These are phyloP conservation scores for Aspidiotus rigidus DNA, from an alignment of 2,888 invertebrate genomes.

Conservation along the genomic window DNA sequence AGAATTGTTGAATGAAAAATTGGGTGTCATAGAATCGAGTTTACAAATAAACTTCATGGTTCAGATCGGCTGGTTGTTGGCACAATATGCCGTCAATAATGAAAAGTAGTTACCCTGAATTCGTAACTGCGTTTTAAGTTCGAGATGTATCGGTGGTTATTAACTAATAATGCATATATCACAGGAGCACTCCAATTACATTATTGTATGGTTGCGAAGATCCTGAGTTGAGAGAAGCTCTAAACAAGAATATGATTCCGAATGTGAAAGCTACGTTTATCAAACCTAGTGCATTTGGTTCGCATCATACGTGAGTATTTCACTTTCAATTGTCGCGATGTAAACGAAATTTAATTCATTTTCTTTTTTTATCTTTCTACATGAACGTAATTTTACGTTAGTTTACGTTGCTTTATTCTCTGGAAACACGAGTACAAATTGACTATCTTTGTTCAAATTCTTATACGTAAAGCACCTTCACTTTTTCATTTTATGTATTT, in stretches of 20 bases:
- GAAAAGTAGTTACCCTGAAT: conserved; percentile 50
- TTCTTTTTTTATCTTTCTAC: conserved; percentile 14
- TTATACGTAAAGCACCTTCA: no score
- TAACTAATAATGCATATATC: conserved; percentile 12
- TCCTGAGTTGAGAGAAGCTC: conserved; percentile 46
- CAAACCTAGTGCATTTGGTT: conserved; percentile 68
- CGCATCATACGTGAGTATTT: conserved; percentile 68
- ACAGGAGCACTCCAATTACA: conserved; percentile 58
- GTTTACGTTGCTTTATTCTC: no score
- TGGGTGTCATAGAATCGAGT: conserved; percentile 63
- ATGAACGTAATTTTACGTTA: not conserved
- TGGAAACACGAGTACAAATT: no score
- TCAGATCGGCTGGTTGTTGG: conserved; percentile 77
- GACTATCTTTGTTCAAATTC: no score
- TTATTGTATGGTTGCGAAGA: conserved; percentile 70
- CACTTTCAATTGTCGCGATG: no score
- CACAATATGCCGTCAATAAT: conserved; percentile 71
- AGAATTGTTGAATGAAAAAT: conserved; percentile 68
- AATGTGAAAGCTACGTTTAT: conserved; percentile 58
- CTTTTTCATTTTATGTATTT: no score
- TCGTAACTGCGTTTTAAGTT: not conserved
- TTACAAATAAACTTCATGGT: conserved; percentile 92
- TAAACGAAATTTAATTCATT: not conserved
- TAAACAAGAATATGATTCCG: conserved; percentile 48
- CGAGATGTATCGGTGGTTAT: no score